Evolutionary conservation across 2,113 vertebrate species (phyloP).

Genomic region (Labeo catla): DNA sequence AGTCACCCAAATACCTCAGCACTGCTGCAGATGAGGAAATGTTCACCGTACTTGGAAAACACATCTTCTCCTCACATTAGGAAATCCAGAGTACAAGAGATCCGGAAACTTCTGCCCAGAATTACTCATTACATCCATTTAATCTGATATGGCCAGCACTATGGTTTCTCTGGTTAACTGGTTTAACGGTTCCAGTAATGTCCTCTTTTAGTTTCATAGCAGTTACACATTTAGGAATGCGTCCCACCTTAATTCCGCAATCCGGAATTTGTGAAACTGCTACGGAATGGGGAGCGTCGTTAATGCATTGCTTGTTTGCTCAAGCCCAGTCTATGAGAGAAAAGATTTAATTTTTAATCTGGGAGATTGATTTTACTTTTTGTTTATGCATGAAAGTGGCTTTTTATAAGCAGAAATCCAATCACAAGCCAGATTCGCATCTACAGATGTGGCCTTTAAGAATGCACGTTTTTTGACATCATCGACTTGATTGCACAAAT

Average conservation of each 20-base stretch:
- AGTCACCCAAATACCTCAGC: slow-evolving; percentile 37
- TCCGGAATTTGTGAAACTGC: neutral
- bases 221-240: neutral
- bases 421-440: too few relatives aligned
- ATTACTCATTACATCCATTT: neutral
- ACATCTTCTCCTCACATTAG: neutral
- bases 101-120: neutral
- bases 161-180: slow-evolving; percentile 2
- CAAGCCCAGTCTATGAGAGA: neutral
- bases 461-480: too few relatives aligned
- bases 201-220: slow-evolving; percentile 17
- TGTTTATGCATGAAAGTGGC: neutral
- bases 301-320: slow-evolving; percentile 14
- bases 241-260: slow-evolving; percentile 7
- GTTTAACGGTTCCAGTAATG: slow-evolving; percentile 14
- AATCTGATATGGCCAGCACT: neutral
- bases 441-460: too few relatives aligned
- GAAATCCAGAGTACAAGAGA: neutral
- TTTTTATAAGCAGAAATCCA: neutral
- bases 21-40: slow-evolving; percentile 27
- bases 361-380: neutral
- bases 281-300: neutral
- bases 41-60: slow-evolving; percentile 24
- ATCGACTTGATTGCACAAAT: too few relatives aligned
- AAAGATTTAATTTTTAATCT: neutral